Evolutionary conservation across 2,797 vertebrate species (phyloP).

Genomic region (Poecilia wingei): DNA sequence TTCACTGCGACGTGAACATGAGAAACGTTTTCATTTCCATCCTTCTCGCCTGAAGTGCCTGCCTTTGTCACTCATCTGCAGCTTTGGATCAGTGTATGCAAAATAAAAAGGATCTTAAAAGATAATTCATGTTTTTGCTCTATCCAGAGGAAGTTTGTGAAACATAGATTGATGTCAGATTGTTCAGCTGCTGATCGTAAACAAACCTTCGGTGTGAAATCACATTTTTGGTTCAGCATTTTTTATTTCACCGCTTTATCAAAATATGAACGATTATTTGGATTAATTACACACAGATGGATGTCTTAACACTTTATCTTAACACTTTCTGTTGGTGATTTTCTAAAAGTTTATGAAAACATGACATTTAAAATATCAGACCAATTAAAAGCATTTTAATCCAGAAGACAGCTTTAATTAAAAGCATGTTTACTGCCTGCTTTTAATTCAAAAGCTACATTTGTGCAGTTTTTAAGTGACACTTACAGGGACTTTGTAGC

Average conservation of each 20-base stretch:
- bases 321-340: too few relatives aligned
- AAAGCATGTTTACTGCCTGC: too few relatives aligned
- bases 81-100: constrained; percentile 1
- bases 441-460: too few relatives aligned
- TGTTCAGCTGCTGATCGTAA: not conserved
- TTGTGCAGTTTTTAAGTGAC: too few relatives aligned
- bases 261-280: too few relatives aligned
- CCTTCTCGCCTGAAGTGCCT: constrained; percentile 58
- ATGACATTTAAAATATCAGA: too few relatives aligned
- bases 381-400: too few relatives aligned
- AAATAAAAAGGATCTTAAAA: not conserved
- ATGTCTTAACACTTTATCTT: too few relatives aligned
- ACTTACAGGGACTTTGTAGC: too few relatives aligned
- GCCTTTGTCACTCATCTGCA: constrained; percentile 20
- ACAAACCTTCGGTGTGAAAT: not conserved
- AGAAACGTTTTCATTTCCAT: not conserved
- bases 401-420: too few relatives aligned
- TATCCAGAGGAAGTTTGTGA: not conserved
- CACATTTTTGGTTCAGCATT: not conserved
- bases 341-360: too few relatives aligned
- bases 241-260: not conserved
- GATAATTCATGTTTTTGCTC: not conserved
- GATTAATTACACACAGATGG: too few relatives aligned
- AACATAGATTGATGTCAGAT: not conserved
- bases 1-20: not conserved